These are phyloP conservation scores for Ianthella basta DNA, from an alignment of 37 sponge, comb jelly and placozoan species.

Conservation along the genomic window DNA sequence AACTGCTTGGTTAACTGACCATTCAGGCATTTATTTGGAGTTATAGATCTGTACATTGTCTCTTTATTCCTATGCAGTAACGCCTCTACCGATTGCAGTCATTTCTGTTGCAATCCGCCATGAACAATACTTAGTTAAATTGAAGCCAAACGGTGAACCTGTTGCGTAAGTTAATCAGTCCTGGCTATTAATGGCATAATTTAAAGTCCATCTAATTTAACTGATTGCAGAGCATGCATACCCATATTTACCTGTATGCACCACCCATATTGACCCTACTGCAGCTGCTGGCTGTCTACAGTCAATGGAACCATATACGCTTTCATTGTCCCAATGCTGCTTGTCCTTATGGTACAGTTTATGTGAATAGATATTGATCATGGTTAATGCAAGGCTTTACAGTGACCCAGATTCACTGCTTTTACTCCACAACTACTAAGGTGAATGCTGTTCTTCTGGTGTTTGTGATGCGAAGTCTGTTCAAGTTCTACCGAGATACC, in stretches of 20 bases:
- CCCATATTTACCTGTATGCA: too few species aligned
- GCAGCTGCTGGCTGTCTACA: constrained; percentile 23
- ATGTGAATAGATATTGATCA: too few species aligned
- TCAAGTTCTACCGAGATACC: constrained; percentile 1
- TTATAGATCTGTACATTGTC: too few species aligned
- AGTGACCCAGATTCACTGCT: too few species aligned
- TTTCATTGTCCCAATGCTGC: constrained; percentile 23
- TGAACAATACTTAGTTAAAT: constrained; percentile 1
- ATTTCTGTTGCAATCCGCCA: constrained; percentile 27
- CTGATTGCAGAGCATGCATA: too few species aligned
- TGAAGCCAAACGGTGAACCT: neutral
- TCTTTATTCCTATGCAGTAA: neutral
- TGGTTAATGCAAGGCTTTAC: too few species aligned
- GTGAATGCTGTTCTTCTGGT: neutral
- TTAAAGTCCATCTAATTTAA: too few species aligned
- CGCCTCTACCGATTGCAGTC: constrained; percentile 7
- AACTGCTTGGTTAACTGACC: too few species aligned
- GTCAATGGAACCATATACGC: constrained; percentile 20
- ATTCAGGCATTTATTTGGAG: too few species aligned
- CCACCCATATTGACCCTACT: too few species aligned
- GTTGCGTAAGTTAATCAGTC: constrained; percentile 20
- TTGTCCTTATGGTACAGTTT: constrained; percentile 16
- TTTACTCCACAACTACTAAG: neutral
- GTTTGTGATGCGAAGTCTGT: constrained; percentile 24
- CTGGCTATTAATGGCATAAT: too few species aligned